These are phyloP conservation scores for Nomada lathburiana DNA, from an alignment of 2,888 invertebrate genomes.

Conservation along the genomic window DNA sequence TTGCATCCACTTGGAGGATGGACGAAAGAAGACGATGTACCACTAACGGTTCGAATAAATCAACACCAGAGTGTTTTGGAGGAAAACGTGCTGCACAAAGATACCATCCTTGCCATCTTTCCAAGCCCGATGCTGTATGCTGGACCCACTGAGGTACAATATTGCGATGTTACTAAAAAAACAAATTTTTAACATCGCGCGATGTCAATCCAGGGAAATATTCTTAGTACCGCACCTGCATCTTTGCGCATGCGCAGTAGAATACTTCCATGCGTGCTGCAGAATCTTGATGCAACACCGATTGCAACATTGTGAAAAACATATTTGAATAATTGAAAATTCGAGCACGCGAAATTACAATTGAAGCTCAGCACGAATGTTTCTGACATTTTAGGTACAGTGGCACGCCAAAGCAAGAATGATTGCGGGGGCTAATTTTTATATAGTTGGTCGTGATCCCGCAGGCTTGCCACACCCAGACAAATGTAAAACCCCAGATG, in stretches of 20 bases:
- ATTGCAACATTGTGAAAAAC: too few species aligned
- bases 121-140: conserved; percentile 99
- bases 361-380: too few species aligned
- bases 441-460: conserved; percentile 98
- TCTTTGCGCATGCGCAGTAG: too few species aligned
- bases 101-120: conserved; percentile 97
- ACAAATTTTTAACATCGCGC: neutral
- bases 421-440: conserved; percentile 98
- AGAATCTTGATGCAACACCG: too few species aligned
- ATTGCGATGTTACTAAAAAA: too few species aligned
- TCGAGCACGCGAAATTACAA: too few species aligned
- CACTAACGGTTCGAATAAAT: conserved; percentile 92
- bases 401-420: conserved; percentile 97
- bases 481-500: conserved; percentile 86
- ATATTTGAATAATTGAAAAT: too few species aligned
- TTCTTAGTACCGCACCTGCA: too few species aligned
- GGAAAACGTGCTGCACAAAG: conserved; percentile 93
- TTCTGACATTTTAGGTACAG: conserved; percentile 87
- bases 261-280: too few species aligned
- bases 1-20: conserved; percentile 98
- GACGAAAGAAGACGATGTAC: conserved; percentile 99
- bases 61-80: conserved; percentile 96
- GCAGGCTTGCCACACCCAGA: conserved; percentile 98
- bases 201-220: too few species aligned
- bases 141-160: conserved; percentile 95